phyloP scores from a whole-genome alignment of 1,140 invertebrate genomes.

The Ladona fulva region DNA sequence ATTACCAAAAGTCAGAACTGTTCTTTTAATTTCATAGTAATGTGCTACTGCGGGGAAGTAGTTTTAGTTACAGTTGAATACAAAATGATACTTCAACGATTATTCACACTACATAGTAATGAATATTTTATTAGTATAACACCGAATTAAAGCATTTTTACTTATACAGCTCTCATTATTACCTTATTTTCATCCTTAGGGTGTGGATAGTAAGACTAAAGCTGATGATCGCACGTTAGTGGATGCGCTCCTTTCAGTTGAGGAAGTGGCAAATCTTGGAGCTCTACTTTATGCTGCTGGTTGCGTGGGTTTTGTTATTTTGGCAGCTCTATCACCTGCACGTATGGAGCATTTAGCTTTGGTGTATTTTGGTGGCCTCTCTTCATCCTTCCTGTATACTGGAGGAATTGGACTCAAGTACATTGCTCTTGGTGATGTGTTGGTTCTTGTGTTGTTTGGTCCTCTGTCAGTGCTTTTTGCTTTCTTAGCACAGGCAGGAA shows the following conservation, averaged over 20 bases:
- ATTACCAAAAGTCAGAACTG: too few species aligned
- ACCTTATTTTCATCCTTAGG: slow-evolving; percentile 33
- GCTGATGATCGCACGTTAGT: slow-evolving; percentile 88
- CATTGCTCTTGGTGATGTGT: slow-evolving; percentile 81
- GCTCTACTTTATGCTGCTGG: slow-evolving; percentile 79
- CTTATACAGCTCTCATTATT: background rate
- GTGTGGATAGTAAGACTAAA: slow-evolving; percentile 78
- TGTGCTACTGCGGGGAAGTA: too few species aligned
- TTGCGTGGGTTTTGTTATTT: slow-evolving; percentile 76
- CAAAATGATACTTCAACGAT: too few species aligned
- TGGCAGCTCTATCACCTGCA: slow-evolving; percentile 72
- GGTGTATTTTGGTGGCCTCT: slow-evolving; percentile 89
- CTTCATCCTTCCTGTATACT: slow-evolving; percentile 89
- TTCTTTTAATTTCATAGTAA: too few species aligned
- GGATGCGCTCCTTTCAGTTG: slow-evolving; percentile 75
- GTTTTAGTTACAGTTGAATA: too few species aligned
- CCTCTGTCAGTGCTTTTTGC: slow-evolving; percentile 91
- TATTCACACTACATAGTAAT: too few species aligned
- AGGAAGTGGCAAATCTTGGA: slow-evolving; percentile 79
- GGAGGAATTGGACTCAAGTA: slow-evolving; percentile 92
- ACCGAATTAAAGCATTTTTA: too few species aligned
- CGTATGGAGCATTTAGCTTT: slow-evolving; percentile 89
- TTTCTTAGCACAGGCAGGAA: slow-evolving; percentile 83
- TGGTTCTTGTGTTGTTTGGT: slow-evolving; percentile 88
- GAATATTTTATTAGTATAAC: too few species aligned